These are phyloP conservation scores for Phrynocephalus guinanensis DNA, from an alignment of 2,797 vertebrate species.

Conservation along the genomic window DNA sequence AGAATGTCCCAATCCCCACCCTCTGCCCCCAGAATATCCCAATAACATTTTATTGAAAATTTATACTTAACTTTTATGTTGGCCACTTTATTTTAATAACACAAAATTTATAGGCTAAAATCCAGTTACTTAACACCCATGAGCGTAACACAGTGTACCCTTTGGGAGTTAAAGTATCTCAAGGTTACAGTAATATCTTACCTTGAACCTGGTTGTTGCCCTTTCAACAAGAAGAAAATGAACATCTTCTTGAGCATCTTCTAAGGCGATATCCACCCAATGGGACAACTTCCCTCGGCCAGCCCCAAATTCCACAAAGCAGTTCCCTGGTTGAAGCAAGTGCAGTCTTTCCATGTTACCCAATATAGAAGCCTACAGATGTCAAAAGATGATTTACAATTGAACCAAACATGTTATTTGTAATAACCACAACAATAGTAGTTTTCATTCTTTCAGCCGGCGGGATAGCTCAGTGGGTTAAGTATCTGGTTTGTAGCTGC, in stretches of 20 bases:
- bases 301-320: conserved; percentile 95
- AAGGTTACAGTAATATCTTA: conserved; percentile 40
- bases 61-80: not conserved
- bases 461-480: too few relatives aligned
- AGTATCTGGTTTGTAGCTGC: too few relatives aligned
- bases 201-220: conserved; percentile 94
- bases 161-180: not conserved
- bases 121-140: too few relatives aligned
- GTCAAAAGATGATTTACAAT: conserved; percentile 67
- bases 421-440: not conserved
- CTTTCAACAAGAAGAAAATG: conserved; percentile 95
- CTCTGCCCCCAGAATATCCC: too few relatives aligned
- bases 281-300: conserved; percentile 96
- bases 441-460: too few relatives aligned
- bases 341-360: conserved; percentile 90
- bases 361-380: conserved; percentile 91
- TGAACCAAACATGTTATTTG: conserved; percentile 35
- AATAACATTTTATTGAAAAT: too few relatives aligned
- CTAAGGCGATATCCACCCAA: conserved; percentile 91
- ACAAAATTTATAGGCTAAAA: not conserved
- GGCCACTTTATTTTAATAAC: not conserved
- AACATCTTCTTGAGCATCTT: conserved; percentile 79
- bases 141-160: too few relatives aligned
- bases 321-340: conserved; percentile 86
- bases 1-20: too few relatives aligned